These are phyloP conservation scores for Drosophila kambysellisi DNA, from an alignment of 2,888 invertebrate species.

Conservation along the genomic window DNA sequence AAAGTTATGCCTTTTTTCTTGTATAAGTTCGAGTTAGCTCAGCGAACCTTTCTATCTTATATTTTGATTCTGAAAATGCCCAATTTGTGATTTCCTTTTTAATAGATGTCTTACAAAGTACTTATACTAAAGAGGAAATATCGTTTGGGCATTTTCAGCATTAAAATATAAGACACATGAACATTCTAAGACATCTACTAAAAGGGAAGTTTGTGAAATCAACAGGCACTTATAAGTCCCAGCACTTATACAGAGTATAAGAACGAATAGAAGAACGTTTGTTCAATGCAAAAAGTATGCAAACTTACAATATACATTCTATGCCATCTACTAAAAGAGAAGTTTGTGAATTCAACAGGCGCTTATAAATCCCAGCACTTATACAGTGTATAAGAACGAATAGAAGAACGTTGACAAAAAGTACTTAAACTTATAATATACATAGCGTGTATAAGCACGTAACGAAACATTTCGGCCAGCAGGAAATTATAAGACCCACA, in stretches of 20 bases:
- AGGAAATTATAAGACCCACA: neutral
- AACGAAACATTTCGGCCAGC: neutral
- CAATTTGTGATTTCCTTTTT: neutral
- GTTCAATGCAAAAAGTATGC: rapidly evolving
- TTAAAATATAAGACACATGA: too few relatives aligned
- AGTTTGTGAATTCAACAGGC: rapidly evolving
- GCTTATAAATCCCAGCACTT: neutral
- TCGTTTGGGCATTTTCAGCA: too few relatives aligned
- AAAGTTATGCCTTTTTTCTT: neutral
- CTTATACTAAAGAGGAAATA: too few relatives aligned
- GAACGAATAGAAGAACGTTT: neutral
- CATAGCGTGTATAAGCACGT: neutral
- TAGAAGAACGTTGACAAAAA: too few relatives aligned
- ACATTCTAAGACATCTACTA: too few relatives aligned
- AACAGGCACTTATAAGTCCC: neutral
- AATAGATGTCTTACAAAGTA: too few relatives aligned
- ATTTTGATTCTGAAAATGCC: neutral
- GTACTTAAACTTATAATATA: neutral
- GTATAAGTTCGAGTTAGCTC: neutral
- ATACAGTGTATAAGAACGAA: neutral
- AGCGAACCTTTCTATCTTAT: neutral
- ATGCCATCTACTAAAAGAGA: neutral
- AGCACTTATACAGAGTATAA: neutral
- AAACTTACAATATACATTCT: neutral
- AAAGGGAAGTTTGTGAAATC: rapidly evolving